phyloP scores from a whole-genome alignment of 1,140 invertebrate genomes.

The Sesamia nonagrioides region DNA sequence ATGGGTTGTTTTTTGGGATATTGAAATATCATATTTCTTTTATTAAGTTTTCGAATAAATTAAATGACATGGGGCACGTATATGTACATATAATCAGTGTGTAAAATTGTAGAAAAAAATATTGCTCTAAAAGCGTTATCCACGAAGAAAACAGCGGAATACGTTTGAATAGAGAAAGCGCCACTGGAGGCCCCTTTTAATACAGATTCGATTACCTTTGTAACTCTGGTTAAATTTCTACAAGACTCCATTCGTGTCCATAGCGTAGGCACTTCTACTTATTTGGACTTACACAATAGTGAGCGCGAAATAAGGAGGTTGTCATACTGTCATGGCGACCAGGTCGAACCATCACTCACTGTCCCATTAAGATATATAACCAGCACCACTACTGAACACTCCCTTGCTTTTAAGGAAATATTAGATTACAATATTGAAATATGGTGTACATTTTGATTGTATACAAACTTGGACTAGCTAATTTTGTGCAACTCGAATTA shows the following conservation, averaged over 20 bases:
- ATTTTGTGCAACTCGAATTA: not conserved
- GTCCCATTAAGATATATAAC: slow-evolving; percentile 23
- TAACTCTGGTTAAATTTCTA: not conserved
- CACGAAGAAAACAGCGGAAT: too few relatives aligned
- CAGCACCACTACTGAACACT: not conserved
- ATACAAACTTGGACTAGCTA: not conserved
- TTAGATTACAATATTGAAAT: slow-evolving; percentile 24
- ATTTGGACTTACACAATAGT: slow-evolving; percentile 15
- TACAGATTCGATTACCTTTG: not conserved
- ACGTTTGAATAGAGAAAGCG: too few relatives aligned
- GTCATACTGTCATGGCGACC: slow-evolving; percentile 5
- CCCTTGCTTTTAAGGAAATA: slow-evolving; percentile 20
- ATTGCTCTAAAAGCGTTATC: too few relatives aligned
- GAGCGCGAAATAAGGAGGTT: slow-evolving; percentile 11
- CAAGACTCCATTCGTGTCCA: not conserved
- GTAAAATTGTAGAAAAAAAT: too few relatives aligned
- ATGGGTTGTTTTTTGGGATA: too few relatives aligned
- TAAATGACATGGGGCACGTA: too few relatives aligned
- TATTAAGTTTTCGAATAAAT: too few relatives aligned
- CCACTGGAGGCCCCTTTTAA: too few relatives aligned
- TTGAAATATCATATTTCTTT: too few relatives aligned
- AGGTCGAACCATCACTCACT: slow-evolving; percentile 20
- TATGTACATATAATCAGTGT: too few relatives aligned
- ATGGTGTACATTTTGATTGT: not conserved
- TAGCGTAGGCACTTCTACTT: not conserved